Base-by-base conservation (phyloP, 2,797 vertebrate species). In the Arrhamphus sclerolepis region DNA sequence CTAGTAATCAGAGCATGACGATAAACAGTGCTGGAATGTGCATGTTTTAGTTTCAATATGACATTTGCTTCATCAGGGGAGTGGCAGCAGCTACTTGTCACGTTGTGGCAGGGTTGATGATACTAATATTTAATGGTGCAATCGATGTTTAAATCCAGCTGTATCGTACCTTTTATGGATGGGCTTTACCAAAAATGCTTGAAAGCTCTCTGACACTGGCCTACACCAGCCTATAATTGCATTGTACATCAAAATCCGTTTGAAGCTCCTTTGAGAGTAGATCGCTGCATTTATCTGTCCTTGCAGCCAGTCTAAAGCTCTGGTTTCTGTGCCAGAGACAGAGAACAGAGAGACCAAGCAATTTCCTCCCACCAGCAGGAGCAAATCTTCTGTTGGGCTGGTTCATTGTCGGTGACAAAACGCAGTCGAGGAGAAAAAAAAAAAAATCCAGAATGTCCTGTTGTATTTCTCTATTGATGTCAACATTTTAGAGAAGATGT, bases 231-330 rank as follows among this genome's bases (percentile, higher is more conserved):
- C 13, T 38, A 5, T 14, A 13, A 16, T 43, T 41, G 38, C 40
- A 28, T 29, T 11, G 47, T 69, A 46, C 39, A 34, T 55, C 7
- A 48, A 72, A 66, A 55, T 21, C 50, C 0, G n/a, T 65, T 56
- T 69, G 56, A 80, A 63, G 50, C 52, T 70, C 19, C 28, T 61
- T 44, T 74, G 42, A 70, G 64, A 84, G 62, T 62, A 75, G 82
- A 61, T 75, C 77, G 62, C 46, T 68, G 55, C 69, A 65, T 78
- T 57, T 66, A 60, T 60, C 65, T 70, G 76, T 75, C 56, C 66
- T 61, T 71, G 26, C 39, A 70, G 54, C 38, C 28, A 1, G 39
- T 59, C 49, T 55, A 54, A 21, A 55, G 55, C 64, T 68, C 26
- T 26, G 11, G 16, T 38, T 60, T 72, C 28, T 60, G 46, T 73